Evolutionary conservation across 1,140 invertebrate genomes (phyloP), one percentile per base, ranked within the genome.

Genomic region (Calosoma granatense): DNA sequence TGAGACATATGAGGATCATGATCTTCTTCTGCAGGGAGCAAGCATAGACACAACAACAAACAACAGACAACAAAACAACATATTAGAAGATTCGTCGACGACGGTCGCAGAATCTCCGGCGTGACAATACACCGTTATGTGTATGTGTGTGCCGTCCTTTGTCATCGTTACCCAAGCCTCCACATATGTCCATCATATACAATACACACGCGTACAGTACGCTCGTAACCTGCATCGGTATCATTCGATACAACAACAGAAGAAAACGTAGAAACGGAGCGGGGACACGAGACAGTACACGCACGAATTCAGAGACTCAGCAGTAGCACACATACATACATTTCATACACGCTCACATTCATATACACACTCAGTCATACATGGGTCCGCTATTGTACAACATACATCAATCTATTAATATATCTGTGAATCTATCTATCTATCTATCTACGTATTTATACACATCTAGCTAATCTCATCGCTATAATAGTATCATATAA

Each of bases 1-100:
- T 82, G 74, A 97, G 81, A 80, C 94, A 96, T 75, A 97, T 90
- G 80, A 97, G 82, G 81, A 97, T 97, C 89, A 96, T 95, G 72
- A 97, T 97, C 84, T 97, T 96, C 91, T 97, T 97, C 92, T 97
- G 87, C 80, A 85, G 83, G 78, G 73, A 69, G 72, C 67, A 76
- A 72, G 67, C 73, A 73, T 39, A 66, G 61, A 62, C 39, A 76
- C 19, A 75, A 74, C 74, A 61, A 75, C 71, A 70, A 75, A 53
- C 20, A 41, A 1, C 54, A 57, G 22, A 53, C 6, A 55, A 55
- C 22, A 56, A 47, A 63, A 69, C 69, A 69, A 62, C 43, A 54
- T 41, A 26, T 51, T 23, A 52, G 51, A 57, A 57, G 39, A 53
- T 41, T 12, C 15, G 9, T 4, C 9, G 22, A 20, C 23, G 14